Conservation (phyloP, 1,140 invertebrate genomes). For the Elysia chlorotica region DNA sequence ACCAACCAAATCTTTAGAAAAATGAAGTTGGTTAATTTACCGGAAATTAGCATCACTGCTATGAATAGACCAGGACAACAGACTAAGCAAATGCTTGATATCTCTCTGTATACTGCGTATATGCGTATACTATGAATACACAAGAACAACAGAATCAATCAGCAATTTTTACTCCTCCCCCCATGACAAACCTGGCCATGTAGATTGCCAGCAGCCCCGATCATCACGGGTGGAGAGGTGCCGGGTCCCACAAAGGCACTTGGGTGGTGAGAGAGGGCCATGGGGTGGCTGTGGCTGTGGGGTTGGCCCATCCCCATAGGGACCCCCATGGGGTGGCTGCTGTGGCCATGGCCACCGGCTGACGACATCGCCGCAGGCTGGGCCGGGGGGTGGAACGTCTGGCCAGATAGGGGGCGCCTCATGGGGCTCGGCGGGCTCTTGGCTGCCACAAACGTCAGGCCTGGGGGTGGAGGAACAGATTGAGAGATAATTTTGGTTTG, state of each 20-base stretch:
- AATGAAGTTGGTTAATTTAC: too few species aligned
- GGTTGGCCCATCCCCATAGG: too few species aligned
- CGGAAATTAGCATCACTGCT: too few species aligned
- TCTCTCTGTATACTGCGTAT: too few species aligned
- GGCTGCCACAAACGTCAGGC: constrained; percentile 30
- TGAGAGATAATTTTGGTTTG: too few species aligned
- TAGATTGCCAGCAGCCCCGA: constrained; percentile 16
- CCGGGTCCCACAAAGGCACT: constrained; percentile 42
- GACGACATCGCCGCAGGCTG: constrained; percentile 30
- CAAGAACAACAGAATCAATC: too few species aligned
- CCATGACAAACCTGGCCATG: constrained; percentile 21
- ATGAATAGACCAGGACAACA: too few species aligned
- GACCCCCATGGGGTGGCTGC: constrained; percentile 36
- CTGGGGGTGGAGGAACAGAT: too few species aligned
- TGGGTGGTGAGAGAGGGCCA: constrained; percentile 59
- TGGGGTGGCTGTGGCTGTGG: constrained; percentile 8
- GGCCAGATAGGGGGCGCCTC: constrained; percentile 75
- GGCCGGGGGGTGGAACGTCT: constrained; percentile 43
- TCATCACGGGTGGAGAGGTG: constrained; percentile 49
- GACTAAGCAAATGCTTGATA: too few species aligned
- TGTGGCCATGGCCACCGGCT: too few species aligned
- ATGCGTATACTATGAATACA: too few species aligned
- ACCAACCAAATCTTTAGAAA: too few species aligned
- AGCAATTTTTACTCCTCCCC: neutral
- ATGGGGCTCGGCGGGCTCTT: constrained; percentile 69